Evolutionary conservation across 2,888 invertebrate genomes (phyloP), one percentile per base, ranked within the genome.

Genomic region (Adineta ricciae): DNA sequence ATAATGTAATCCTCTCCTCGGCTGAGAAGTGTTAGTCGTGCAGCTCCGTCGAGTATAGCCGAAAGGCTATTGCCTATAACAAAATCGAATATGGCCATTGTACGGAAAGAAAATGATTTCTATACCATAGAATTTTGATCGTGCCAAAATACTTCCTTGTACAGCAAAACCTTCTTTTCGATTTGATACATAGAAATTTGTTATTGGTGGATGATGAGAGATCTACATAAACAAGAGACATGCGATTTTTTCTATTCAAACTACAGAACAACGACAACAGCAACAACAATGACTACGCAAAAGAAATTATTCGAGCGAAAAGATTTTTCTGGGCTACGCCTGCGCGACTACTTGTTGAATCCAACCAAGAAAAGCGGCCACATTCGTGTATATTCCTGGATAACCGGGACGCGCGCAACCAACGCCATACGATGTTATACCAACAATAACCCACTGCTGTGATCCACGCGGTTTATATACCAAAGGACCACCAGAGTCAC

Each of bases 171-270:
- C 97, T 88, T 96, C 96, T 91, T 95, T 94, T 83, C 96, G 93
- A 90, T 97, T 97, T 14, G 96, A 95, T 46, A 96, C 94, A 90
- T 95, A 95, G 91, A 96, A 95, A 1, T 96, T 95, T 4, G 96
- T 95, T 73, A 96, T 93, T 0, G 96, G 96, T 9, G 96, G 96
- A 91, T 97, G 96, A 90, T 97, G 96, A 1, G 86, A 54, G 85
- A 78, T 78, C 78, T 78, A 78, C 14, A 24, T 41, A 78, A 78
- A 78, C 41, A 41, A 41, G n/a, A n/a, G 78, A 9, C 11, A 41
- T 41, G 4, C 41, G n/a, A 27, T 64, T 64, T 78, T n/a, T 32
- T 64, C 16, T 32, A 32, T 64, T 32, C 32, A 32, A 64, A 16
- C 32, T 14, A 32, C 32, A 32, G 16, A n/a, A 32, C 16, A 27